Conservation (phyloP, 2,113 vertebrate species). For the Micronisus gabar region DNA sequence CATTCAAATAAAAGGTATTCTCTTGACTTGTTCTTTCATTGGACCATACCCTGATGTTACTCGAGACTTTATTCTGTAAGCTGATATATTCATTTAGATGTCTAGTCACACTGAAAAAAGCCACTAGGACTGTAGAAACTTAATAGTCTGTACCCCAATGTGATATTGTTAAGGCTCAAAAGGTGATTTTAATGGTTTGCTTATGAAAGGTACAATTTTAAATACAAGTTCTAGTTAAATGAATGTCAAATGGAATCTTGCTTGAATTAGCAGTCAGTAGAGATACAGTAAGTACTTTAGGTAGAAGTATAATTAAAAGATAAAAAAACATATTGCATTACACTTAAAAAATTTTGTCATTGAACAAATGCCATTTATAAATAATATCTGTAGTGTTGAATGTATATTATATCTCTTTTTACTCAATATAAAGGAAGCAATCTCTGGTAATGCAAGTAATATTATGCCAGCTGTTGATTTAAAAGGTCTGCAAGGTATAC, state of each 20-base stretch:
- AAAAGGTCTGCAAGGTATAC: not conserved
- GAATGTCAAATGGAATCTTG: not conserved
- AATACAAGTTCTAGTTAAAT: not conserved
- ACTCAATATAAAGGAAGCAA: not conserved
- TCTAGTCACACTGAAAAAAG: not conserved
- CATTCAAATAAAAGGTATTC: not conserved
- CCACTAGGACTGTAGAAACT: not conserved
- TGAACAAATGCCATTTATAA: not conserved
- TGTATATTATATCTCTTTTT: not conserved
- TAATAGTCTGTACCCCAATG: not conserved
- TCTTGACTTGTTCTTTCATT: not conserved
- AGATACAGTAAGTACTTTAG: not conserved
- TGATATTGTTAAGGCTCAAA: not conserved
- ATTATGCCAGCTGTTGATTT: not conserved
- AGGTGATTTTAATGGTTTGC: not conserved
- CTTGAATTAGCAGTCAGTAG: not conserved
- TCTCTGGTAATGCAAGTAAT: not conserved
- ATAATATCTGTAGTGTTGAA: not conserved
- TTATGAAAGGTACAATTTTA: not conserved
- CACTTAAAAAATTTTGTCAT: not conserved
- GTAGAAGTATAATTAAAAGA: not conserved
- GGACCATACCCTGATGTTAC: not conserved
- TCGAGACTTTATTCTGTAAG: not conserved
- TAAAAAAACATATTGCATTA: not conserved
- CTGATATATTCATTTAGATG: not conserved